These are phyloP conservation scores for Mus spicilegus DNA, from an alignment of 2,113 vertebrate genomes.

Conservation along the genomic window DNA sequence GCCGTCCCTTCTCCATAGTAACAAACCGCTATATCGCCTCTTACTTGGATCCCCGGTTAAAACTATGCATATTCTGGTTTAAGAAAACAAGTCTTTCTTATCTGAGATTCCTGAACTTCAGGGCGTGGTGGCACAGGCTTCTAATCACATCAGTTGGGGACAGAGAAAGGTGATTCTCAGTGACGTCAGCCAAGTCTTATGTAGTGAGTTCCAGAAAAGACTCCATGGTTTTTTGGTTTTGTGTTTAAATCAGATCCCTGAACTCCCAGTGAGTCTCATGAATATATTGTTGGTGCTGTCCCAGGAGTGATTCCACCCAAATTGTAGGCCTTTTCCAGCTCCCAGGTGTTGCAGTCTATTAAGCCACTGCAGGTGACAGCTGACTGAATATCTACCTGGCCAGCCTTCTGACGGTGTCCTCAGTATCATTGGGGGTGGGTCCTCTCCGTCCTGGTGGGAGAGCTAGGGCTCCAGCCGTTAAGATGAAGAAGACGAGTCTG, in stretches of 20 bases:
- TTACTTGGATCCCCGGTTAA: background rate
- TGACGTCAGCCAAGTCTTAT: background rate
- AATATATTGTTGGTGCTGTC: conserved; percentile 35
- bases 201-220: background rate
- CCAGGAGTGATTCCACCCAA: conserved; percentile 17
- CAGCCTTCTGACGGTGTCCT: background rate
- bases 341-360: conserved; percentile 7
- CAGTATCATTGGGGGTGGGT: background rate
- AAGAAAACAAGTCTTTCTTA: conserved; percentile 27
- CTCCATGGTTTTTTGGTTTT: background rate
- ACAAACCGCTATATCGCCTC: background rate
- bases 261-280: conserved; percentile 39
- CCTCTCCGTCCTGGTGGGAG: background rate
- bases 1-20: background rate
- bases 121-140: background rate
- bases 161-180: background rate
- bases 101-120: background rate
- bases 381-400: background rate
- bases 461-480: conserved; percentile 10
- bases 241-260: background rate
- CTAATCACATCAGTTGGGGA: too few species aligned
- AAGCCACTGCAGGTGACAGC: background rate
- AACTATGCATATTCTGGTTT: conserved; percentile 7
- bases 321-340: conserved; percentile 21
- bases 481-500: background rate